phyloP scores from a whole-genome alignment of 2,113 vertebrate genomes.

The Hippocampus barbouri region DNA sequence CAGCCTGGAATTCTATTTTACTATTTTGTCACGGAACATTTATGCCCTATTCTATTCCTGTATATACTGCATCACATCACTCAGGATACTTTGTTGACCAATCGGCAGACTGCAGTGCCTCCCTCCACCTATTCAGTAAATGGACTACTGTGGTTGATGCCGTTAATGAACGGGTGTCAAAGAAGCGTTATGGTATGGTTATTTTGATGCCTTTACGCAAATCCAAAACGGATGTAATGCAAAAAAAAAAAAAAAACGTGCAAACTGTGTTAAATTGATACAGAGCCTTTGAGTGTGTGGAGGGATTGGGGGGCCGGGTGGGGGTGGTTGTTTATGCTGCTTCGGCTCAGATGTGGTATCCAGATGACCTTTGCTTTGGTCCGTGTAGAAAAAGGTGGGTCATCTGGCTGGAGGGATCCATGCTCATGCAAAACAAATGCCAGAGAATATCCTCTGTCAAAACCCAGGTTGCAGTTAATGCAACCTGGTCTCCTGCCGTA shows the following conservation, averaged over 20 bases:
- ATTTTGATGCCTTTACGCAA: background rate
- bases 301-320: too few relatives aligned
- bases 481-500: conserved; percentile 35
- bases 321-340: background rate
- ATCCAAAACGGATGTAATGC: background rate
- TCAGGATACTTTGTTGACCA: background rate
- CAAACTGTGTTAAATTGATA: conserved; percentile 27
- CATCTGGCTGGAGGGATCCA: conserved; percentile 54
- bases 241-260: background rate
- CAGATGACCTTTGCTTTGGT: conserved; percentile 53
- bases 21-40: background rate
- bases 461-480: conserved; percentile 26
- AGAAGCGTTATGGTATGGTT: background rate
- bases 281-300: conserved; percentile 5
- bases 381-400: conserved; percentile 37
- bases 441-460: conserved; percentile 29
- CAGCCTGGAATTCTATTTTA: background rate
- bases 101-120: background rate
- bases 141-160: background rate
- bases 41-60: background rate
- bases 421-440: conserved; percentile 36
- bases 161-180: background rate
- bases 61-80: background rate
- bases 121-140: background rate
- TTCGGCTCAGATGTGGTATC: conserved; percentile 46